Evolutionary conservation across 1,140 invertebrate genomes (phyloP).

Genomic region (Drosophila hydei): DNA sequence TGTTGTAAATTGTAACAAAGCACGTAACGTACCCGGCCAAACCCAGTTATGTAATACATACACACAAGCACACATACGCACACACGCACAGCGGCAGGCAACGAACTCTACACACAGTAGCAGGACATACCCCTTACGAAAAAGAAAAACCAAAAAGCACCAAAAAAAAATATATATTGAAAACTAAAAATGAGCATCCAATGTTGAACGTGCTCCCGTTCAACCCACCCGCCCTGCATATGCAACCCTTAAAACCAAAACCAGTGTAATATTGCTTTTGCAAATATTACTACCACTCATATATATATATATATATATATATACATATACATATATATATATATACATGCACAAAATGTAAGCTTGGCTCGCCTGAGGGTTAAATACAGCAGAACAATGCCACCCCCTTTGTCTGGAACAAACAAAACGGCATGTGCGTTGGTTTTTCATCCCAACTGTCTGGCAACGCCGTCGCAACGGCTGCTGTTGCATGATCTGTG

Average conservation of each 20-base stretch:
- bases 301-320: not conserved
- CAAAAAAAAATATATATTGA: conserved; percentile 26
- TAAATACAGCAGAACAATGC: conserved; percentile 59
- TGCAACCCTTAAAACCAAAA: conserved; percentile 61
- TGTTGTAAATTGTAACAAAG: conserved; percentile 66
- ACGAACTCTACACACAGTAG: conserved; percentile 28
- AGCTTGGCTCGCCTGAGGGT: conserved; percentile 57
- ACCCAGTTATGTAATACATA: conserved; percentile 75
- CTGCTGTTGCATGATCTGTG: conserved; percentile 39
- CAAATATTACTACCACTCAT: conserved; percentile 42
- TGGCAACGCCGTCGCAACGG: conserved; percentile 45
- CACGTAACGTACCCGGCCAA: conserved; percentile 50
- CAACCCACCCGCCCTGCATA: conserved; percentile 18
- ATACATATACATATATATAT: not conserved
- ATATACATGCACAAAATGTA: conserved; percentile 1
- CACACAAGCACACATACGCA: conserved; percentile 21
- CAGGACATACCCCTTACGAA: conserved; percentile 36
- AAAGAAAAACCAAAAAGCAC: conserved; percentile 32
- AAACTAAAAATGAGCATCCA: conserved; percentile 69
- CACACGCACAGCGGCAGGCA: conserved; percentile 30
- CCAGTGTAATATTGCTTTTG: conserved; percentile 69
- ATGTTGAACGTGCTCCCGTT: not conserved
- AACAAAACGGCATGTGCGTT: conserved; percentile 16
- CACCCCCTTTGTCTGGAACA: conserved; percentile 54
- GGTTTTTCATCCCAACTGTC: conserved; percentile 30